phyloP scores from a whole-genome alignment of 2,797 vertebrate species.

The Leptodactylus fallax region DNA sequence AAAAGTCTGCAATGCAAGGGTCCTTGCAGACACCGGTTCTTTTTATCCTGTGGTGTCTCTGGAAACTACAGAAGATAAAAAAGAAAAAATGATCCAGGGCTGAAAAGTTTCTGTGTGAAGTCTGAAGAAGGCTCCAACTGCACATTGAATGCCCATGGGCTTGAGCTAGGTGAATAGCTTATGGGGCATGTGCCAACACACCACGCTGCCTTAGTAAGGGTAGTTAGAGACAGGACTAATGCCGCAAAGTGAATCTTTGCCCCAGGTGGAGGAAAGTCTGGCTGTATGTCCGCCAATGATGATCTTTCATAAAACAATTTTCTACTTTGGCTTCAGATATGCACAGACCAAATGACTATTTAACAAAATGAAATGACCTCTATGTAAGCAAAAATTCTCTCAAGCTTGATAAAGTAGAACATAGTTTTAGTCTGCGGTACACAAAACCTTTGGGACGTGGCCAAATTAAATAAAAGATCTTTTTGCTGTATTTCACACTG shows the following conservation, averaged over 20 bases:
- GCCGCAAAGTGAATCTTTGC: neutral
- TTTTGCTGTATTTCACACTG: neutral
- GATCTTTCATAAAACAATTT: neutral
- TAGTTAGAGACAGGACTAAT: neutral
- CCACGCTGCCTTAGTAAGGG: neutral
- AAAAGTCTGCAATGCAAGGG: no score
- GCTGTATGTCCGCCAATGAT: neutral
- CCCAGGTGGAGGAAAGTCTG: neutral
- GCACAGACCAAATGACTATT: neutral
- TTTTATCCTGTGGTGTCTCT: no score
- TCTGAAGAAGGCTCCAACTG: no score
- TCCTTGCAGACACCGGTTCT: no score
- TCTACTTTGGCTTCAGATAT: neutral
- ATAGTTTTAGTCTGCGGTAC: neutral
- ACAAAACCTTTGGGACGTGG: neutral
- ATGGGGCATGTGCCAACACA: neutral
- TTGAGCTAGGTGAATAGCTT: no score
- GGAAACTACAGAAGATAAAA: no score
- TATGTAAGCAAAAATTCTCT: neutral
- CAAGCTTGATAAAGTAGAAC: neutral
- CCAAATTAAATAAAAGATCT: slow-evolving; percentile 9
- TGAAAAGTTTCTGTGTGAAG: no score
- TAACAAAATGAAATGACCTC: slow-evolving; percentile 3
- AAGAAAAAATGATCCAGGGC: no score
- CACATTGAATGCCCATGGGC: no score